Percentiles rank a stretch among this genome's conserved stretches.
phyloP scores from a whole-genome alignment of 2,797 vertebrate species.

The Thripadectes ignobilis region DNA sequence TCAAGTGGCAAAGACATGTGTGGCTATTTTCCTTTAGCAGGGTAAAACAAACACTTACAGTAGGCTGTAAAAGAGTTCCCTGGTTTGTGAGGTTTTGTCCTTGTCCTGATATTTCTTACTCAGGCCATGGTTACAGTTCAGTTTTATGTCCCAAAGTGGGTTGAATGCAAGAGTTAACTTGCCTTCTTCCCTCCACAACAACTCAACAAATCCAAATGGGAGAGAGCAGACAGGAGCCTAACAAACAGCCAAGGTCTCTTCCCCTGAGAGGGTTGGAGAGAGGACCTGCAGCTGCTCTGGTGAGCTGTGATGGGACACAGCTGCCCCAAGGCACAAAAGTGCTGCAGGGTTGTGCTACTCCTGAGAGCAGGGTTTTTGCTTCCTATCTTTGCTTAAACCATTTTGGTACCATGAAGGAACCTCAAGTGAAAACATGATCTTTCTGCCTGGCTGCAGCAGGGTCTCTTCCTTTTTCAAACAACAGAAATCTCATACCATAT shows the following conservation, averaged over 20 bases:
- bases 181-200: neutral
- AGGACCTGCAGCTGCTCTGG: neutral
- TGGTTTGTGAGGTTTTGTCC: neutral
- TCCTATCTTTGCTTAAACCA: neutral
- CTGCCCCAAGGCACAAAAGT: neutral
- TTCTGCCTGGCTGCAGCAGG: neutral
- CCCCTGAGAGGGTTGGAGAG: accelerated
- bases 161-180: neutral
- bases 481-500: neutral
- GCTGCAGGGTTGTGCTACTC: neutral
- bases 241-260: neutral
- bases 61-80: neutral
- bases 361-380: neutral
- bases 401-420: neutral
- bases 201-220: neutral
- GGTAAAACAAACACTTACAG: neutral
- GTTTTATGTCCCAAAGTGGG: neutral
- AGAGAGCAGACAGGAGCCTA: neutral
- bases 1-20: neutral
- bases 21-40: neutral
- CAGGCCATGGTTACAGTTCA: neutral
- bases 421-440: neutral
- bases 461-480: neutral
- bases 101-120: neutral
- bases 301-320: neutral